These are phyloP conservation scores for Sympetrum striolatum DNA, from an alignment of 2,888 invertebrate genomes.

Conservation along the genomic window DNA sequence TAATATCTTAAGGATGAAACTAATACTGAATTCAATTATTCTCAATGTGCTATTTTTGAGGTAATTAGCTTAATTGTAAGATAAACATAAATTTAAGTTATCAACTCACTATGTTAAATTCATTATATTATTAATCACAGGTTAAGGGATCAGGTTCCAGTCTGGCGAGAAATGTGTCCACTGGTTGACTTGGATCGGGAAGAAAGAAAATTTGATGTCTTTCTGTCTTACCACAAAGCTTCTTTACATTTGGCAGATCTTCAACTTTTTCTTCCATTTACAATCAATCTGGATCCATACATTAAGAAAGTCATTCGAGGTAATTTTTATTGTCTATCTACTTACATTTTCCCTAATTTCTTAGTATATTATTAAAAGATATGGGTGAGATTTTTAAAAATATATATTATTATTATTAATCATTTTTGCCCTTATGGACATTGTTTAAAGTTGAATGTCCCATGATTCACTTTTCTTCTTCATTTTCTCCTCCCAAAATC, in stretches of 20 bases:
- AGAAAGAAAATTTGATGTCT: constrained; percentile 93
- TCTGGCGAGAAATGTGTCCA: constrained; percentile 85
- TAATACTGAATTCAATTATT: too few relatives aligned
- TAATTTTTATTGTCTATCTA: constrained; percentile 55
- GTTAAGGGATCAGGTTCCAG: constrained; percentile 81
- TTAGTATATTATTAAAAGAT: not conserved
- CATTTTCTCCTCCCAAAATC: too few relatives aligned
- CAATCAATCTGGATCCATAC: constrained; percentile 98
- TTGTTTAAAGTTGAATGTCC: too few relatives aligned
- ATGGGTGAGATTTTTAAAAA: not conserved
- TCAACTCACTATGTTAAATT: not conserved
- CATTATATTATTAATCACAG: constrained; percentile 59
- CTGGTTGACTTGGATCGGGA: constrained; percentile 92
- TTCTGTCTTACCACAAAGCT: constrained; percentile 85
- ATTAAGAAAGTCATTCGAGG: constrained; percentile 96
- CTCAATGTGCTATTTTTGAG: not conserved
- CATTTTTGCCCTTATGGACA: too few relatives aligned
- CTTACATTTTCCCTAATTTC: not conserved
- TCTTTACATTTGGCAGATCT: constrained; percentile 86
- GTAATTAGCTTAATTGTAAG: not conserved
- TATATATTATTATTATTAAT: too few relatives aligned
- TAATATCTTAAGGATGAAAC: too few relatives aligned
- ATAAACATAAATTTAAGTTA: not conserved
- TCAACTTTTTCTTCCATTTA: constrained; percentile 95
- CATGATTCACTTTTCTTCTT: too few relatives aligned